Conservation (phyloP, 2,797 vertebrate species). For the Antrozous pallidus region DNA sequence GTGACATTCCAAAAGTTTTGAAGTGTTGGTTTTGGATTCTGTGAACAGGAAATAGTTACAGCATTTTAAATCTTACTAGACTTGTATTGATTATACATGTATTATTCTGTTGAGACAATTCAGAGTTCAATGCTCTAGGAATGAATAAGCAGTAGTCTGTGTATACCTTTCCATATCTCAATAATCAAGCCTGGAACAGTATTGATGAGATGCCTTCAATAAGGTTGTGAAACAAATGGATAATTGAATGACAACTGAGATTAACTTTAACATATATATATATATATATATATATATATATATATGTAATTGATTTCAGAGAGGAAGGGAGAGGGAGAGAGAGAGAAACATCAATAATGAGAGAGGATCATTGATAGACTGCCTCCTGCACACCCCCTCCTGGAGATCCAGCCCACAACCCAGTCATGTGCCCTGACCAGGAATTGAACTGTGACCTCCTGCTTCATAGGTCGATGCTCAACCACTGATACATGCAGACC, state of each 20-base stretch:
- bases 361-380: too few species aligned
- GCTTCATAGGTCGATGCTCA: too few species aligned
- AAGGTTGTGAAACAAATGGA: neutral
- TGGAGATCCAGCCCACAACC: too few species aligned
- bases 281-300: too few species aligned
- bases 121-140: neutral
- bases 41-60: neutral
- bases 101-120: constrained; percentile 6
- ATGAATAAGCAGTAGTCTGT: neutral
- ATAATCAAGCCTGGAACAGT: neutral
- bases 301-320: too few species aligned
- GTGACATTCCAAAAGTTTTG: neutral
- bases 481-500: too few species aligned
- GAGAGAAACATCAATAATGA: too few species aligned
- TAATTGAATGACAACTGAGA: neutral
- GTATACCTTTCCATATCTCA: neutral
- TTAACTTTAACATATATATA: neutral
- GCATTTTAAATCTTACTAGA: neutral
- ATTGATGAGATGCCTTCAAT: neutral
- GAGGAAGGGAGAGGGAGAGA: too few species aligned
- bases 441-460: too few species aligned
- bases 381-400: too few species aligned
- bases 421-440: too few species aligned
- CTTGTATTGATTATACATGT: neutral
- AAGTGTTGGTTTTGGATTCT: constrained; percentile 34